Percentiles rank a stretch among this genome's conserved stretches.
Evolutionary conservation across 2,888 invertebrate species (phyloP).

Genomic region (Dexiosoma caninum): DNA sequence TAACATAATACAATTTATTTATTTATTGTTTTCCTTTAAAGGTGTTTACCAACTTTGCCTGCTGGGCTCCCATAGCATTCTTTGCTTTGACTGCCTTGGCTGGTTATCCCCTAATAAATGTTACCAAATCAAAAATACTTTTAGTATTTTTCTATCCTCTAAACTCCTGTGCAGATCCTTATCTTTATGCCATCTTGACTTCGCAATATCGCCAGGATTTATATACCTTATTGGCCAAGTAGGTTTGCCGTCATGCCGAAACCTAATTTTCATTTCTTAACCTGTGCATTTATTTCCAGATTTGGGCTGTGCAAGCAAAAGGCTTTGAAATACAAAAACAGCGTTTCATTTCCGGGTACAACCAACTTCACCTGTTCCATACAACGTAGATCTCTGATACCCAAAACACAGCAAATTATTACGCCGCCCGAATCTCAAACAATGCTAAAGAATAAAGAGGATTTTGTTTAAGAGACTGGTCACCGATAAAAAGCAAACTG

Average conservation of each 20-base stretch:
- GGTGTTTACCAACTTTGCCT: slow-evolving; percentile 88
- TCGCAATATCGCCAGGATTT: slow-evolving; percentile 90
- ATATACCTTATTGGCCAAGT: slow-evolving; percentile 83
- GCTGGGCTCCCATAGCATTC: slow-evolving; percentile 93
- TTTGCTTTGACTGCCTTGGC: slow-evolving; percentile 91
- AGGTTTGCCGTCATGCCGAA: slow-evolving; percentile 64
- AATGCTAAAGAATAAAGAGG: slow-evolving; percentile 72
- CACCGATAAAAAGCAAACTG: neutral
- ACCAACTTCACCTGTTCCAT: slow-evolving; percentile 71
- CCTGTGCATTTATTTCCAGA: slow-evolving; percentile 69
- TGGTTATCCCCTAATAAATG: slow-evolving; percentile 89
- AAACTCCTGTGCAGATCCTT: slow-evolving; percentile 95
- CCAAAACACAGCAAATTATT: slow-evolving; percentile 59
- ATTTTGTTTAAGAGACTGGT: slow-evolving; percentile 69
- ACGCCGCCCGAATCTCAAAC: slow-evolving; percentile 68
- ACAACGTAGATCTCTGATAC: slow-evolving; percentile 66
- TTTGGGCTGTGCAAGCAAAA: slow-evolving; percentile 79
- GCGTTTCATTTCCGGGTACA: slow-evolving; percentile 73
- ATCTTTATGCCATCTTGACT: slow-evolving; percentile 93
- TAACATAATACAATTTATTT: no score
- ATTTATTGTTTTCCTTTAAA: slow-evolving; percentile 55
- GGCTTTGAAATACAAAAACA: slow-evolving; percentile 78
- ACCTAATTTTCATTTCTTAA: neutral
- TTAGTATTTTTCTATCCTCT: slow-evolving; percentile 94
- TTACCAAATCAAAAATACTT: slow-evolving; percentile 88